Conservation (phyloP, 2,888 invertebrate genomes). For the Bombylius major region DNA sequence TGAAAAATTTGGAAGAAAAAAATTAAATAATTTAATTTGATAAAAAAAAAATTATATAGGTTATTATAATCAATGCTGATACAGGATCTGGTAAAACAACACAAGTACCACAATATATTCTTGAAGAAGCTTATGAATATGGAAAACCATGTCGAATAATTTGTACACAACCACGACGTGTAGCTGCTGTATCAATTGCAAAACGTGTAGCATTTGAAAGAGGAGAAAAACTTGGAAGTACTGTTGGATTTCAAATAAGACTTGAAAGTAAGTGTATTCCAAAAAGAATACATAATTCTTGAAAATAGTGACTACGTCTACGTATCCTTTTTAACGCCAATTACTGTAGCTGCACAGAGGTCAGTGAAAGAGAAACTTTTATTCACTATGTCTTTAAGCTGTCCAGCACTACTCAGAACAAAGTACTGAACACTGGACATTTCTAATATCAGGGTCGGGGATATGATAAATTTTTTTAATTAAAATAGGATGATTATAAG, state of each 20-base stretch:
- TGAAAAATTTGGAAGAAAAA: too few species aligned
- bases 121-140: constrained; percentile 56
- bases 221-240: constrained; percentile 50
- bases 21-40: too few species aligned
- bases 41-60: too few species aligned
- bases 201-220: constrained; percentile 70
- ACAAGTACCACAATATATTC: constrained; percentile 84
- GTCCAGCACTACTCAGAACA: too few species aligned
- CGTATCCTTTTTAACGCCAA: neutral
- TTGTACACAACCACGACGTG: constrained; percentile 84
- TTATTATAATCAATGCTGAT: constrained; percentile 65
- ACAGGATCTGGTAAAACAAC: constrained; percentile 94
- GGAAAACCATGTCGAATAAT: constrained; percentile 66
- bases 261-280: constrained; percentile 49
- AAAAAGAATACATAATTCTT: neutral
- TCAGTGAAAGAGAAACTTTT: too few species aligned
- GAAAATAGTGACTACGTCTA: neutral
- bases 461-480: too few species aligned
- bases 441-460: too few species aligned
- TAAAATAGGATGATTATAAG: too few species aligned
- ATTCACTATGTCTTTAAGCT: too few species aligned
- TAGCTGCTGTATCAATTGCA: constrained; percentile 81
- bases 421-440: too few species aligned
- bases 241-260: constrained; percentile 82
- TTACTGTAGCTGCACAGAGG: neutral